Evolutionary conservation across 2,797 vertebrate species (phyloP).

Genomic region (Enteromius fasciolatus): DNA sequence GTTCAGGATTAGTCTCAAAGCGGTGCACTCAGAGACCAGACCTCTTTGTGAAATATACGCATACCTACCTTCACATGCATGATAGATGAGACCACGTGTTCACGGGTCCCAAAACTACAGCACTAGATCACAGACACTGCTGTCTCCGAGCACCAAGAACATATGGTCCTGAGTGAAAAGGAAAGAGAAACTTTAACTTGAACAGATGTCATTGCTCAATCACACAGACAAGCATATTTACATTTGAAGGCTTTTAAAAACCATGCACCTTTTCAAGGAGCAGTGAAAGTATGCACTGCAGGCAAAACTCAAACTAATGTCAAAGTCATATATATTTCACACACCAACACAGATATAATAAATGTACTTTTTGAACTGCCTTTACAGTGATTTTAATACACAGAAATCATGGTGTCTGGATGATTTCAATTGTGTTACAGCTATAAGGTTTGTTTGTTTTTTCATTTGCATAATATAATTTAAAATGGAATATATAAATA

Average conservation of each 20-base stretch:
- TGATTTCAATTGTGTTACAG: background rate
- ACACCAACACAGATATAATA: background rate
- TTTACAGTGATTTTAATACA: background rate
- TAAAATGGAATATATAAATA: background rate
- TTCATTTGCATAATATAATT: background rate
- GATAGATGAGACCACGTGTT: constrained; percentile 24
- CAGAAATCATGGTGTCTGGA: background rate
- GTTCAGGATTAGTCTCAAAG: constrained; percentile 16
- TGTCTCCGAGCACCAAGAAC: constrained; percentile 6
- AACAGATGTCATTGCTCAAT: constrained; percentile 8
- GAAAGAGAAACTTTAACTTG: background rate
- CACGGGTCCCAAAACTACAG: constrained; percentile 31
- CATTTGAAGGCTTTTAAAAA: constrained; percentile 4
- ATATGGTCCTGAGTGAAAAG: constrained; percentile 25
- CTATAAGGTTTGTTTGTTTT: background rate
- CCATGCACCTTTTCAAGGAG: background rate
- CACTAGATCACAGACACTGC: constrained; percentile 7
- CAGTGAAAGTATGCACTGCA: background rate
- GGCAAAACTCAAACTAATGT: background rate
- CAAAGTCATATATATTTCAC: background rate
- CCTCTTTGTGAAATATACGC: constrained; percentile 39
- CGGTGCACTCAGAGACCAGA: background rate
- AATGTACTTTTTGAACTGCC: background rate
- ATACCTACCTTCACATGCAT: constrained; percentile 33
- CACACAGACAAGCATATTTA: constrained; percentile 32